Base-by-base conservation (phyloP, 2,888 invertebrate genomes). In the Philereme vetulata region DNA sequence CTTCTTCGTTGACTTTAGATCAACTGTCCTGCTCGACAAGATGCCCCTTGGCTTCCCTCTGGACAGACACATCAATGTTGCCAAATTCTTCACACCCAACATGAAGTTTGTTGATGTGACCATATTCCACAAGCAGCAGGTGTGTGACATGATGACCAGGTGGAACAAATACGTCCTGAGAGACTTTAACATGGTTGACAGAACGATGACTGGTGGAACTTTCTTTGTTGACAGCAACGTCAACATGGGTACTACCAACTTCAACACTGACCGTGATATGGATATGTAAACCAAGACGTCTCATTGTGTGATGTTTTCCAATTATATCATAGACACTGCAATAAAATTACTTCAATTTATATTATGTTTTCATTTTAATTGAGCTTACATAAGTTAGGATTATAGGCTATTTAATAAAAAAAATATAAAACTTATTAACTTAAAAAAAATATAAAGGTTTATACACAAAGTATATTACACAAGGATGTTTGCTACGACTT, bases 31-130 rank as follows among this genome's bases (percentile, higher is more conserved):
- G 76, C 85, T 94, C 49, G 96, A 96, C 80, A 93, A 90, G 67
- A 93, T 93, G 80, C 93, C 96, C 48, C 90, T 95, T 74, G 96
- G 95, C 55, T 96, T 94, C 93, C 96, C 96, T 64, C 93, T 96
- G 78, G 96, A 96, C 78, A 94, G 95, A 70, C 87, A 89, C 32
- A 93, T 95, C 74, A 89, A 94, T 47, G 88, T 93, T 48, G 84
- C 84, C 51, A 89, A 87, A 64, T 95, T 95, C 92, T 92, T 91
- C 68, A 94, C 94, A 11, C 93, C 95, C 44, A 96, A 96, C 87
- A 94, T 94, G 88, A 93, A 90, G 81, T 94, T 95, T 80, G 91
- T 95, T 69, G 94, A 95, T 71, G 93, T 94, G 4, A 88, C 89
- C 67, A 92, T 96, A 75, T 95, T 93, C 90, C 95, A 95, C 85